phyloP scores from a whole-genome alignment of 2,888 invertebrate species.

The Drosophila phalerata region DNA sequence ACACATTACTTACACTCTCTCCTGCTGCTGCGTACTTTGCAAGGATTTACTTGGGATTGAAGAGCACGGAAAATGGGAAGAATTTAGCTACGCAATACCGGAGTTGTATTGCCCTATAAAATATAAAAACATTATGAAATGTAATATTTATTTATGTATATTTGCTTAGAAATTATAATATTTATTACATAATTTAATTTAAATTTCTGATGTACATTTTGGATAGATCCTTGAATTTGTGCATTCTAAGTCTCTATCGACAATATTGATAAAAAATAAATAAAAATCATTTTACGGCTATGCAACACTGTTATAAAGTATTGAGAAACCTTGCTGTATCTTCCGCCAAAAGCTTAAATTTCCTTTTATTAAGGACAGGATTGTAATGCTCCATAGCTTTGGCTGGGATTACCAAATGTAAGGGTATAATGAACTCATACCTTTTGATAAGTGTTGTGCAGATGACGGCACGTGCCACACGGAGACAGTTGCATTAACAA shows the following conservation, averaged over 20 bases:
- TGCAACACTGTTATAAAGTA: too few species aligned
- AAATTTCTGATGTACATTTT: too few species aligned
- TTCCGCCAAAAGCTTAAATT: too few species aligned
- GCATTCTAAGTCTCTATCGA: too few species aligned
- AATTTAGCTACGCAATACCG: neutral
- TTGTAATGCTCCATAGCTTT: neutral
- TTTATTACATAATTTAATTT: too few species aligned
- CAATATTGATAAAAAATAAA: too few species aligned
- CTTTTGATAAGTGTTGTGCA: constrained; percentile 13
- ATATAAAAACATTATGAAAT: neutral
- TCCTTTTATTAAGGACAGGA: neutral
- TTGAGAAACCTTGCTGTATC: too few species aligned
- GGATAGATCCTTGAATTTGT: too few species aligned
- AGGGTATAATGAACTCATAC: constrained; percentile 26
- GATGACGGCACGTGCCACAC: constrained; percentile 23
- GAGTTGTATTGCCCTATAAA: constrained; percentile 12
- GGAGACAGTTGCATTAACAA: constrained; percentile 39
- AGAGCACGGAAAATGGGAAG: neutral
- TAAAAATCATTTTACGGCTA: too few species aligned
- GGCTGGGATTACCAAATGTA: neutral
- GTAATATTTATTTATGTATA: neutral
- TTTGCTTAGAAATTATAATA: too few species aligned
- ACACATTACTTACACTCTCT: constrained; percentile 60
- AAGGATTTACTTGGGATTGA: constrained; percentile 49
- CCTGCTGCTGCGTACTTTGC: constrained; percentile 36